Evolutionary conservation across 2,113 vertebrate species (phyloP), one percentile per base, ranked within the genome.

Genomic region (Excalfactoria chinensis): DNA sequence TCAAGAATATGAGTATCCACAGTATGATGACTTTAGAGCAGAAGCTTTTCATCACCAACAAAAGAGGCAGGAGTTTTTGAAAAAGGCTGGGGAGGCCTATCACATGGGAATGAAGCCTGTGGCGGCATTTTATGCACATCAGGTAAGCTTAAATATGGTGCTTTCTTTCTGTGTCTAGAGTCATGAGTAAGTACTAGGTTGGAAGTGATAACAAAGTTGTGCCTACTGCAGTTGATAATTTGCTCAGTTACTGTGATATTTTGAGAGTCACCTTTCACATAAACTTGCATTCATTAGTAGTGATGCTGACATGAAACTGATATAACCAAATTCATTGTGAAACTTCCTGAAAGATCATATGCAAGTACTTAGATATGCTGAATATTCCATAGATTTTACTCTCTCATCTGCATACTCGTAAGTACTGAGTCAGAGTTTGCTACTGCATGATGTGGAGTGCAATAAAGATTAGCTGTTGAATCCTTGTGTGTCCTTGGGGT

Each of bases 61-160:
- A 12, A 98, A 98, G 87, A 98, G 98, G 95, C 97, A 98, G 4
- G 99, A 99, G 53, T 98, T 97, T 92, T 98, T 99, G 72, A 95
- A 95, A 72, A 99, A 99, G 88, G 99, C 99, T 11, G 98, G 98
- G 8, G 99, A 99, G 82, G 99, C 99, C 30, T 98, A 98, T 93
- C 97, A 97, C 60, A 98, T 99, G 96, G 98, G 98, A 14, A 98
- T 97, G 94, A 99, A 98, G 96, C 96, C 98, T 9, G 99, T 99
- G 62, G 99, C 99, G 49, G 98, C 98, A 2, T 99, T 98, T 97
- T 99, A 99, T 51, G 99, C 99, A 32, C 98, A 99, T 84, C 99
- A 99, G 98, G 99, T 99, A 93, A 92, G 72, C 9, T 4, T 25
- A 58, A 90, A 64, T 41, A 41, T 2, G 55, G 4, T 69, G 48